Base-by-base conservation (phyloP, 2,888 invertebrate genomes). In the Trissolcus brochymenae region DNA sequence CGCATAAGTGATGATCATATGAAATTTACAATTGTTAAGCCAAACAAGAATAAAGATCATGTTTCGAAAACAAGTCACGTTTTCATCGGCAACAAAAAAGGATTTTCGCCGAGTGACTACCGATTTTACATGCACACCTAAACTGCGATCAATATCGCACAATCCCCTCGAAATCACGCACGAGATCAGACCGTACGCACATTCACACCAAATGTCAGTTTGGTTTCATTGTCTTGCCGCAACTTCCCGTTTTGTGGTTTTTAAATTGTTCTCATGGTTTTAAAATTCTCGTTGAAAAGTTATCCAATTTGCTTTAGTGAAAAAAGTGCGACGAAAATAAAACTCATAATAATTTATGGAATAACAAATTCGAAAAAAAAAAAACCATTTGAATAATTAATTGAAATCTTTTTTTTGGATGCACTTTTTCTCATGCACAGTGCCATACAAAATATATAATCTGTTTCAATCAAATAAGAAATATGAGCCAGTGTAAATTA, bases 11-110 rank as follows among this genome's bases (percentile, higher is more conserved):
- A 29, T 61, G 68, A 61, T 77, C 64, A 73, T 70, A 78, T 62
- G 68, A 68, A 55, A 66, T 55, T 57, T 43, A 16, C 50, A 51
- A 60, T 71, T 72, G 73, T 65, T 64, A 59, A 77, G 73, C 51
- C 68, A 77, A 72, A n/a, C n/a, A 66, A 49, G 51, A 16, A 14
- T 46, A 29, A 60, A 16, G 29, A 60, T 4, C 40, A 49, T 41
- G 14, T 61, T 61, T n/a, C 7, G 4, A n/a, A 49, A 35, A 49
- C 29, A 19, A 16, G 19, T 46, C 55, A 55, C 55, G 55, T 55
- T 35, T 55, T 13, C 11, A 35, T 46, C n/a, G 16, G 19, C 29
- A 25, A 35, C 29, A 16, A 49, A 65, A 29, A 35, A 55, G 55
- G 19, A 55, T 65, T 65, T 65, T 65, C 65, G 35, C 49, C 21